Evolutionary conservation across 2,113 vertebrate genomes (phyloP).

Genomic region (Probosciger aterrimus): DNA sequence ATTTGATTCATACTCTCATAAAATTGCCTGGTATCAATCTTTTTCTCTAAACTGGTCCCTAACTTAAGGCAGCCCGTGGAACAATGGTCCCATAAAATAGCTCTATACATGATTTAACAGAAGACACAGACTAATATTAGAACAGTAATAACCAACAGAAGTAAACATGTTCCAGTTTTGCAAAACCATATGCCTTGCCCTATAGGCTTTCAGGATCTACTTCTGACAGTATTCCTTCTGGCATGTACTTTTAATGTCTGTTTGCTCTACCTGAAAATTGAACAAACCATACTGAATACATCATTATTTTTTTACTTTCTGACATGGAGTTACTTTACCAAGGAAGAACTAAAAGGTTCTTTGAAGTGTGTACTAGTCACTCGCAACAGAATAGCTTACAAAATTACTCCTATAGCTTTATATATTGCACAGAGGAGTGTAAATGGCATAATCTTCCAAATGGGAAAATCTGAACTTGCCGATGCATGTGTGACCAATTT

Average conservation of each 20-base stretch:
- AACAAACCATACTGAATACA: conserved; percentile 49
- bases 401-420: conserved; percentile 20
- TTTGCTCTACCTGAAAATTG: conserved; percentile 68
- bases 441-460: conserved; percentile 5
- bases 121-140: conserved; percentile 60
- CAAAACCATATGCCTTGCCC: conserved; percentile 41
- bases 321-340: conserved; percentile 30
- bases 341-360: conserved; percentile 36
- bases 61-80: conserved; percentile 49
- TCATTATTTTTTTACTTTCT: conserved; percentile 61
- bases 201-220: conserved; percentile 42
- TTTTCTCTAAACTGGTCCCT: conserved; percentile 12
- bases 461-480: neutral
- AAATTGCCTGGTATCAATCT: conserved; percentile 27
- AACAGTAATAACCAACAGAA: conserved; percentile 59
- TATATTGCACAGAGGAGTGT: neutral
- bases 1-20: conserved; percentile 64
- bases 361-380: conserved; percentile 1
- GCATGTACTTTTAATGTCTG: conserved; percentile 49
- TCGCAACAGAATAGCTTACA: neutral
- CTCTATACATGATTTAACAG: conserved; percentile 65
- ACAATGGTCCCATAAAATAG: conserved; percentile 58
- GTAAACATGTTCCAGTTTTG: conserved; percentile 48
- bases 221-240: conserved; percentile 32
- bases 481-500: neutral